phyloP scores from a whole-genome alignment of 2,888 invertebrate genomes.

The Unio pictorum region DNA sequence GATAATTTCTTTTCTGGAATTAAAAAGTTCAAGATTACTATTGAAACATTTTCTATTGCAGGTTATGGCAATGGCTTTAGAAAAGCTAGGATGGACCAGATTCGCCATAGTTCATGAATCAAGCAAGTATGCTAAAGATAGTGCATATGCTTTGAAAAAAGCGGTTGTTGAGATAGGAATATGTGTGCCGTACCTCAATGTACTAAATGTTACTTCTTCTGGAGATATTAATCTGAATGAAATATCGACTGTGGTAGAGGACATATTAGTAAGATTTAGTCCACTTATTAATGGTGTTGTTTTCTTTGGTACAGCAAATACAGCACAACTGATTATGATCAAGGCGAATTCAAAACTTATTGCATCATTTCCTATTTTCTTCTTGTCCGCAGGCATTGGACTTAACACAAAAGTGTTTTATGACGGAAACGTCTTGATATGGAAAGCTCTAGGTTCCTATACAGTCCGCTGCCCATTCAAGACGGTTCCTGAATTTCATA shows the following conservation, averaged over 20 bases:
- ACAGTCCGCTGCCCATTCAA: too few species aligned
- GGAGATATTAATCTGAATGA: neutral
- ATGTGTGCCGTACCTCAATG: conserved; percentile 3
- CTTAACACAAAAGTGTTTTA: too few species aligned
- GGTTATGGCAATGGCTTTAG: conserved; percentile 10
- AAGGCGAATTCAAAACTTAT: conserved; percentile 2
- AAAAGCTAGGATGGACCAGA: conserved; percentile 11
- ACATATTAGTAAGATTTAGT: conserved; percentile 1
- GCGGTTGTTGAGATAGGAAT: neutral
- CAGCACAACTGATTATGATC: conserved; percentile 1
- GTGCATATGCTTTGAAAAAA: neutral
- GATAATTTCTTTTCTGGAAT: too few species aligned
- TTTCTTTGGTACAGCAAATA: conserved; percentile 2
- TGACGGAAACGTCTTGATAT: too few species aligned
- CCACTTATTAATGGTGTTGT: conserved; percentile 14
- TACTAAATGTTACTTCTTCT: neutral
- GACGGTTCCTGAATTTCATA: too few species aligned
- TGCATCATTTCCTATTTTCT: conserved; percentile 2
- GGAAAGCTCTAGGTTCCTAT: too few species aligned
- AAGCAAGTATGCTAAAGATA: conserved; percentile 7
- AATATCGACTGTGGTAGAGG: neutral
- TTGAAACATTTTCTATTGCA: neutral
- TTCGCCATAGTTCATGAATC: conserved; percentile 15
- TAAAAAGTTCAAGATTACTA: neutral
- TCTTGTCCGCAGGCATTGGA: conserved; percentile 7